Evolutionary conservation across 1,140 invertebrate genomes (phyloP).

Genomic region (Drosophila melanica): DNA sequence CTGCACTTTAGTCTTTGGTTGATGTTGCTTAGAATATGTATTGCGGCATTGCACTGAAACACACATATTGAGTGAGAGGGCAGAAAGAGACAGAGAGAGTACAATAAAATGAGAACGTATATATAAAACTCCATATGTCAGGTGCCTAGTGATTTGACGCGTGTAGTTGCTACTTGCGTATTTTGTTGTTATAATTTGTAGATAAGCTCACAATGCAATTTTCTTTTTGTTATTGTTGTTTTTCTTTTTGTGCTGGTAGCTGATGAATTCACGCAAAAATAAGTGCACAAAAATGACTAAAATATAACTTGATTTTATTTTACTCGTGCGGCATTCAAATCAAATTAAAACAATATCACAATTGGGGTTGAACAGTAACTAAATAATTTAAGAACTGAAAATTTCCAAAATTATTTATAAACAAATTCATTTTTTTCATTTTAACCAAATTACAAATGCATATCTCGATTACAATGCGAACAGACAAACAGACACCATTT

Average conservation of each 20-base stretch:
- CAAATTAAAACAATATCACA: conserved; percentile 33
- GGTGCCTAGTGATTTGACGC: conserved; percentile 31
- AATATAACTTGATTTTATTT: not conserved
- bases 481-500: not conserved
- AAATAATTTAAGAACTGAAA: conserved; percentile 11
- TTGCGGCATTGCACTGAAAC: conserved; percentile 23
- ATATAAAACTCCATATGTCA: conserved; percentile 33
- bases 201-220: conserved; percentile 20
- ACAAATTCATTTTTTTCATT: conserved; percentile 14
- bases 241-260: conserved; percentile 1
- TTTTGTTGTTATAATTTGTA: conserved; percentile 17
- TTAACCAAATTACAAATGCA: conserved; percentile 27
- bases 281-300: not conserved
- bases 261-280: conserved; percentile 1
- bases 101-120: conserved; percentile 36
- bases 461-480: conserved; percentile 30
- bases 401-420: not conserved
- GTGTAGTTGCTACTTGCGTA: conserved; percentile 27
- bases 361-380: conserved; percentile 42
- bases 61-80: conserved; percentile 3
- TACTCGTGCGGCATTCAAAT: conserved; percentile 5
- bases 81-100: conserved; percentile 12
- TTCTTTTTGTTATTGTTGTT: too few species aligned
- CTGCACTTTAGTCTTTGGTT: conserved; percentile 16
- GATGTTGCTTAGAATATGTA: conserved; percentile 14